Conservation (phyloP, 2,888 invertebrate species). For the Patella pellucida region DNA sequence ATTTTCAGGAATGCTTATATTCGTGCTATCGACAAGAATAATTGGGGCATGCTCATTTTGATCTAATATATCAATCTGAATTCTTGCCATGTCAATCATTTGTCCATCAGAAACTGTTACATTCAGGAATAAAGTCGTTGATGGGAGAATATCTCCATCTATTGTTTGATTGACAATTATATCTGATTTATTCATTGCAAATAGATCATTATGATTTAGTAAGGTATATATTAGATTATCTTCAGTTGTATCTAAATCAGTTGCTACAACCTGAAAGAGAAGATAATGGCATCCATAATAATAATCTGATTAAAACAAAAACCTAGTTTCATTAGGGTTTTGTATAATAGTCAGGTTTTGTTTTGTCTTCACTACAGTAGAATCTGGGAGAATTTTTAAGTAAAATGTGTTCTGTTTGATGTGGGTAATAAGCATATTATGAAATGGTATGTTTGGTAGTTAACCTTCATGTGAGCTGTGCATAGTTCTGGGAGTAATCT, state of each 20-base stretch:
- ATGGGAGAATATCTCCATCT: background rate
- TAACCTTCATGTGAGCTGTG: too few species aligned
- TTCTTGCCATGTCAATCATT: constrained; percentile 11
- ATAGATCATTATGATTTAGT: background rate
- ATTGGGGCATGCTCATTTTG: constrained; percentile 34
- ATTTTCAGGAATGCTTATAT: constrained; percentile 19
- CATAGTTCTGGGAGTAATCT: too few species aligned
- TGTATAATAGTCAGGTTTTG: too few species aligned
- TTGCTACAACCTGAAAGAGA: constrained; percentile 24
- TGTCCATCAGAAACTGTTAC: constrained; percentile 35
- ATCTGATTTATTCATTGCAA: background rate
- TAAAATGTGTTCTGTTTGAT: too few species aligned
- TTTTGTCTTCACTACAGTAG: too few species aligned
- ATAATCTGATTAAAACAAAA: too few species aligned
- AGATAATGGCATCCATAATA: background rate
- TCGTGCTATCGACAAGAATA: background rate
- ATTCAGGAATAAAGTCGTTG: background rate
- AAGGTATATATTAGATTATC: constrained; percentile 19
- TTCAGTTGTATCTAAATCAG: constrained; percentile 24
- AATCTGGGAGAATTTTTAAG: too few species aligned
- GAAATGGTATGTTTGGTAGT: too few species aligned
- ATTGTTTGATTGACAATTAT: background rate
- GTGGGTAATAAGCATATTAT: too few species aligned
- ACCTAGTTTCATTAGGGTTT: too few species aligned
- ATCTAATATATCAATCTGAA: constrained; percentile 31